These are phyloP conservation scores for Pocota personata DNA, from an alignment of 2,888 invertebrate species.

Conservation along the genomic window DNA sequence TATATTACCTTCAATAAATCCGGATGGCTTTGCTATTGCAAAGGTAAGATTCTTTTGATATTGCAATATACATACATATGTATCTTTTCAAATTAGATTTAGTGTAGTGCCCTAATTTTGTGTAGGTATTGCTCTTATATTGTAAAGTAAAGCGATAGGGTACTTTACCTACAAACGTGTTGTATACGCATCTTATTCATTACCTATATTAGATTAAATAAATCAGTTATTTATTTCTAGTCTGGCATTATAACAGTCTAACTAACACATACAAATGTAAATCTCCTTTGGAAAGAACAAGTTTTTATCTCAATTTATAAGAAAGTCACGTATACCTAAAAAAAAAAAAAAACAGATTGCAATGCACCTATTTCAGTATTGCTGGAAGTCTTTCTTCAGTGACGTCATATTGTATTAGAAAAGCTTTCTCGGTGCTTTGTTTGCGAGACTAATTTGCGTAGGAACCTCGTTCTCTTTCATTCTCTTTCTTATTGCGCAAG, in stretches of 20 bases:
- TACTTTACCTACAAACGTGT: too few species aligned
- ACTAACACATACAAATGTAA: too few species aligned
- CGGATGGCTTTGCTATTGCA: slow-evolving; percentile 95
- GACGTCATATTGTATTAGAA: slow-evolving; percentile 27
- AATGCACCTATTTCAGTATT: neutral
- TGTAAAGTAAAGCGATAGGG: too few species aligned
- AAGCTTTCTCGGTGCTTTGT: slow-evolving; percentile 19
- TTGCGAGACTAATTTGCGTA: neutral
- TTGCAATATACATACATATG: neutral
- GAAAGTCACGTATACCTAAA: too few species aligned
- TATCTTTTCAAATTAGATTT: neutral
- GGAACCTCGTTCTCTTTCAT: neutral
- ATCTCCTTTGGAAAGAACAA: too few species aligned
- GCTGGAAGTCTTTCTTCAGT: neutral
- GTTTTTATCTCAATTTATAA: too few species aligned
- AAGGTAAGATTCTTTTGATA: slow-evolving; percentile 83
- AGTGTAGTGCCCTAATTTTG: too few species aligned
- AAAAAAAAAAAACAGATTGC: neutral
- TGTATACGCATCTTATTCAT: too few species aligned
- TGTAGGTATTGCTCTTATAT: too few species aligned
- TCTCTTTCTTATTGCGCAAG: neutral
- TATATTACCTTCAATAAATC: slow-evolving; percentile 98
- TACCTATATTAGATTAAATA: too few species aligned
- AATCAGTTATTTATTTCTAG: too few species aligned
- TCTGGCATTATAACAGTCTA: too few species aligned